phyloP scores from a whole-genome alignment of 1,140 invertebrate genomes.

The Physella acuta region DNA sequence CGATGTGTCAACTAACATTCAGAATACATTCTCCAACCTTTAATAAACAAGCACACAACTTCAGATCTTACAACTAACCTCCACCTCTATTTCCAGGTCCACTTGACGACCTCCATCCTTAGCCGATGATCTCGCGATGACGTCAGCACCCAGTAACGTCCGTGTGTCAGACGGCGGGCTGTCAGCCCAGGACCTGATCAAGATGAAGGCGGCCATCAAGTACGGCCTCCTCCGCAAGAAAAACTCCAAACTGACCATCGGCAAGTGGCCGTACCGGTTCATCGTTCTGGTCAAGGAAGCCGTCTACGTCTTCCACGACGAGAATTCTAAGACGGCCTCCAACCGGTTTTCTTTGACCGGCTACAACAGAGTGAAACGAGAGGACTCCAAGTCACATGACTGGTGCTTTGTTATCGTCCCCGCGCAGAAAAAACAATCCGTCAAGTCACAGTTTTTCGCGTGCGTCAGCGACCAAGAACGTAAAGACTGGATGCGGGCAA shows the following conservation, averaged over 20 bases:
- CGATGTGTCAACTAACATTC: too few species aligned
- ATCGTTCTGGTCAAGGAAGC: background rate
- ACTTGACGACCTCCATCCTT: too few species aligned
- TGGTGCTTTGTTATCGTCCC: constrained; percentile 12
- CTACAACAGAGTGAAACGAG: background rate
- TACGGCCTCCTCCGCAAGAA: background rate
- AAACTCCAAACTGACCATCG: background rate
- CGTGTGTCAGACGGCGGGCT: background rate
- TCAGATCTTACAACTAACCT: too few species aligned
- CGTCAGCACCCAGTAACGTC: too few species aligned
- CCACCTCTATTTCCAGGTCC: too few species aligned
- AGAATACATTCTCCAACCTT: too few species aligned
- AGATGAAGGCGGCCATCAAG: background rate
- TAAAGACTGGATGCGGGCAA: constrained; percentile 5
- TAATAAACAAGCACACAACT: too few species aligned
- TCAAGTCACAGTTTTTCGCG: background rate
- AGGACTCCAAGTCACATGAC: background rate
- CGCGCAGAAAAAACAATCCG: background rate
- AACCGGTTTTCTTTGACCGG: background rate
- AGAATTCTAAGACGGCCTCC: background rate
- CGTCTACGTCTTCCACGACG: background rate
- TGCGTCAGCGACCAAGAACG: constrained; percentile 8
- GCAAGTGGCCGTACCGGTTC: constrained; percentile 11
- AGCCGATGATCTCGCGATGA: too few species aligned
- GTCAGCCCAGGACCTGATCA: background rate